Base-by-base conservation (phyloP, 30 jellyfish, hydroid and myxozoan genomes). In the Hydractinia echinata region DNA sequence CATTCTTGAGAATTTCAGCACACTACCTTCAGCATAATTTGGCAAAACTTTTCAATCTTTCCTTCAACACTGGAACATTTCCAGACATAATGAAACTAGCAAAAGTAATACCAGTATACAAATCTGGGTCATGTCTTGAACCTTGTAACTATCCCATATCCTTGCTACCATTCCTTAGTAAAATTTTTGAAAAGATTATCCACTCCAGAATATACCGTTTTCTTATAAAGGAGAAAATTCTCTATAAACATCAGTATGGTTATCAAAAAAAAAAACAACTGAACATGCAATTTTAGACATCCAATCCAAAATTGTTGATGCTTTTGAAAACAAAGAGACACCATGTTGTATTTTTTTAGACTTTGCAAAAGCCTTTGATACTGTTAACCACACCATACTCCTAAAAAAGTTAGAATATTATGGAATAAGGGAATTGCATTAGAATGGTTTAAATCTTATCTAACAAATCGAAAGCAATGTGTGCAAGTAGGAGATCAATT, bases 181-280 rank as follows among this genome's bases (percentile, higher is more conserved):
- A 70, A 80, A 80, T 80, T 19, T 80, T 80, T 80, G 87, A 80
- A 80, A 80, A 80, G 66, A 16, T 80, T 61, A 68, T 82, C 86
- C 79, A 70, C 71, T 7, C 21, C 55, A 76, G 85, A 30, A 19
- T 76, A 48, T 18, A 62, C 9, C 52, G 51, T 20, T 76, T 82
- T 72, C 89, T 82, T 19, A 66, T 67, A 39, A 82, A 70, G 54
- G 84, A 82, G 19, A 53, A 71, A n/a, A 21, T 82, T 15, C 68
- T 70, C 48, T 82, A 39, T 71, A 64, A 82, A n/a, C 87, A 82
- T 7, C 89, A 69, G 58, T 70, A 61, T 82, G 89, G 89, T 1
- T 82, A 71, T 39, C 88, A 67, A 55, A 67, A 82, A 71, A 71
- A 71, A 70, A 67, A 4, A 71, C 85, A 70, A 80, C 84, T 16